Evolutionary conservation across 2,888 invertebrate species (phyloP).

Genomic region (Lepeophtheirus nordmannii): DNA sequence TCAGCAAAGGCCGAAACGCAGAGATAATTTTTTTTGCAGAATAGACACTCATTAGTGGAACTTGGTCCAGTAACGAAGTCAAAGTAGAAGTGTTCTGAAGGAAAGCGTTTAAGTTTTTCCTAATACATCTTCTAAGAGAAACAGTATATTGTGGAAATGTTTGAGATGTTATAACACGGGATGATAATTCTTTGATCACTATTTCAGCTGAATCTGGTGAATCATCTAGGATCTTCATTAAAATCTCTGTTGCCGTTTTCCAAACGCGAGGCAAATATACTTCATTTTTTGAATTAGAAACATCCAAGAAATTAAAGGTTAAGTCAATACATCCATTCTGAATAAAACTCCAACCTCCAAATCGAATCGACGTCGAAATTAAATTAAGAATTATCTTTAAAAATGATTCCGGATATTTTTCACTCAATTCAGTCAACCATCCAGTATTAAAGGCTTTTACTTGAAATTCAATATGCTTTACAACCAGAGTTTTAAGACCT

Average conservation of each 20-base stretch:
- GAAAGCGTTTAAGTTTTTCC: conserved; percentile 26
- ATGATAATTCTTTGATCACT: conserved; percentile 4
- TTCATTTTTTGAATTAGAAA: not conserved
- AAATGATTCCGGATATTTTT: not conserved
- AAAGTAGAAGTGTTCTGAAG: conserved; percentile 36
- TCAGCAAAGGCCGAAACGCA: conserved; percentile 51
- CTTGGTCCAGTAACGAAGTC: conserved; percentile 35
- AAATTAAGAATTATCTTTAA: not conserved
- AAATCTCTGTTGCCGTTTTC: not conserved
- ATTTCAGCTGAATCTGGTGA: not conserved
- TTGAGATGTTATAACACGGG: conserved; percentile 8
- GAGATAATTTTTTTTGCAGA: conserved; percentile 44
- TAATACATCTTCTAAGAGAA: not conserved
- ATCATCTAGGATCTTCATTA: not conserved
- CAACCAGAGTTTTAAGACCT: not conserved
- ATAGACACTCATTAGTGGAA: conserved; percentile 36
- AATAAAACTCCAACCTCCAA: conserved; percentile 18
- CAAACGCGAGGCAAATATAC: not conserved
- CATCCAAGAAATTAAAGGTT: conserved; percentile 2
- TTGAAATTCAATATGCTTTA: conserved; percentile 3
- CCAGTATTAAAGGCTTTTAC: not conserved
- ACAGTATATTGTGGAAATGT: not conserved
- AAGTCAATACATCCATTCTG: conserved; percentile 3
- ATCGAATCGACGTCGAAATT: conserved; percentile 6
- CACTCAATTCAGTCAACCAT: conserved; percentile 4